A percentile compares a stretch with the other conserved stretches of the same genome.
phyloP scores from a whole-genome alignment of 2,888 invertebrate species.

The Caenorhabditis sp. region DNA sequence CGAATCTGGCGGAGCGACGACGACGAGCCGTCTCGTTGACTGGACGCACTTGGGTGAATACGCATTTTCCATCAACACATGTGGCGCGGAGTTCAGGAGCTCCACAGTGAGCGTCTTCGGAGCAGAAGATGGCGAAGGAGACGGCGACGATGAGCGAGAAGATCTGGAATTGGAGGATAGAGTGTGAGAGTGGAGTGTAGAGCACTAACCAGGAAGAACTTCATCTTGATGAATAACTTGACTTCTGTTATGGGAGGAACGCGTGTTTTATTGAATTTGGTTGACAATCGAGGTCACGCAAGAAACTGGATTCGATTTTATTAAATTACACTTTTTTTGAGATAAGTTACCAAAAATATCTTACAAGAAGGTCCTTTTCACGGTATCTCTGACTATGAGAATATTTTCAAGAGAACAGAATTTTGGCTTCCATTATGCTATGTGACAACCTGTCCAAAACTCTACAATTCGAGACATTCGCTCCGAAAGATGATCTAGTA shows the following conservation, averaged over 20 bases:
- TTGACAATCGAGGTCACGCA: too few species aligned
- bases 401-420: too few species aligned
- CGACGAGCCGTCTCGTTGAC: neutral
- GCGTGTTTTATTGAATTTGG: too few species aligned
- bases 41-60: conserved; percentile 1
- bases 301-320: too few species aligned
- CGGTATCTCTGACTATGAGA: too few species aligned
- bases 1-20: neutral
- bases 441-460: too few species aligned
- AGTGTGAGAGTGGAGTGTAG: neutral
- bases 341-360: too few species aligned
- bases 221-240: conserved; percentile 4
- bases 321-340: too few species aligned
- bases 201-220: neutral
- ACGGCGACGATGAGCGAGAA: neutral
- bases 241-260: neutral
- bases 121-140: conserved; percentile 8
- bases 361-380: too few species aligned
- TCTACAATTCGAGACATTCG: too few species aligned
- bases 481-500: too few species aligned
- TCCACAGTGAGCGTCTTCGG: conserved; percentile 20
- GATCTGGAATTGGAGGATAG: neutral
- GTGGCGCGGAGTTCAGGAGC: neutral
- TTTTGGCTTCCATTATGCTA: too few species aligned
- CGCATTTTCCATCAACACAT: conserved; percentile 18